Conservation (phyloP, 2,888 invertebrate species). For the Cheilosia impressa region DNA sequence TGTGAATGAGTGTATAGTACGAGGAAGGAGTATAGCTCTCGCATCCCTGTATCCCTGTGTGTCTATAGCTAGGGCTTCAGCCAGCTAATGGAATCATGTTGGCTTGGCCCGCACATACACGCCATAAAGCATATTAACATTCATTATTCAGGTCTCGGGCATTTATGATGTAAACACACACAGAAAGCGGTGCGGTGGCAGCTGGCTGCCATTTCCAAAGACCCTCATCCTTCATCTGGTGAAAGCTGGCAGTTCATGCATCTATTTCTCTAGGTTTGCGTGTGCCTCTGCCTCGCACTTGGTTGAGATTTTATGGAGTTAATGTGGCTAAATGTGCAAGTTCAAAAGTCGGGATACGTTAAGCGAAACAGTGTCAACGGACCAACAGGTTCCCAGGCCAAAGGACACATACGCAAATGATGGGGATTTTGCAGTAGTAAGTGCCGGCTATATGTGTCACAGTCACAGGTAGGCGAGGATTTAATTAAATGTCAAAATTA, state of each 20-base stretch:
- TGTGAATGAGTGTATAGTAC: conserved; percentile 47
- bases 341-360: conserved; percentile 28
- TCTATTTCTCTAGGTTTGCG: conserved; percentile 41
- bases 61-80: neutral
- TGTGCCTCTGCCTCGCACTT: conserved; percentile 44
- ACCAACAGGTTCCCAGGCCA: conserved; percentile 66
- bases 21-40: neutral
- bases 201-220: conserved; percentile 31
- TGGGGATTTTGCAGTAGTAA: conserved; percentile 51
- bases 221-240: conserved; percentile 56
- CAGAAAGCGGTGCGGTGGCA: conserved; percentile 33
- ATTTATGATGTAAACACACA: conserved; percentile 67
- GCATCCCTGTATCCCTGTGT: neutral
- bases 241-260: conserved; percentile 40
- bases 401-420: conserved; percentile 50
- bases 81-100: conserved; percentile 68
- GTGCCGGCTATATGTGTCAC: conserved; percentile 27
- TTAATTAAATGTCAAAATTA: conserved; percentile 54
- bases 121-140: conserved; percentile 75
- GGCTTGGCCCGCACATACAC: conserved; percentile 62
- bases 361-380: conserved; percentile 67
- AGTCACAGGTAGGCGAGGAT: conserved; percentile 30
- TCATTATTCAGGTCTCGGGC: conserved; percentile 74
- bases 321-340: conserved; percentile 57
- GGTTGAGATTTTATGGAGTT: conserved; percentile 68